phyloP scores from a whole-genome alignment of 2,888 invertebrate genomes.

The Zaprionus obscuricornis region DNA sequence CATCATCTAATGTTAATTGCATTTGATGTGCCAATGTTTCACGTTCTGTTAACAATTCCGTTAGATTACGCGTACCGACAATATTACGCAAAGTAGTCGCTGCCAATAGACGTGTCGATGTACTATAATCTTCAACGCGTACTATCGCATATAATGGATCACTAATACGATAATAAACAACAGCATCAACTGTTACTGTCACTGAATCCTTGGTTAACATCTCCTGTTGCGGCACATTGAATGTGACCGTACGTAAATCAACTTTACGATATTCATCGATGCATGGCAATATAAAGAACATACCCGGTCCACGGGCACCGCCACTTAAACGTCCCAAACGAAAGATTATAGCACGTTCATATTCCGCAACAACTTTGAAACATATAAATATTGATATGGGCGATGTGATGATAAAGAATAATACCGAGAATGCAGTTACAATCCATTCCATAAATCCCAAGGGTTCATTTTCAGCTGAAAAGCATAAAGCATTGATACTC shows the following conservation, averaged over 20 bases:
- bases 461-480: slow-evolving; percentile 85
- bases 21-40: slow-evolving; percentile 96
- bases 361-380: slow-evolving; percentile 94
- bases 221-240: slow-evolving; percentile 98
- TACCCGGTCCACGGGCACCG: slow-evolving; percentile 88
- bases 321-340: slow-evolving; percentile 89
- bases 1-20: slow-evolving; percentile 89
- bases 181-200: slow-evolving; percentile 96
- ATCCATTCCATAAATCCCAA: slow-evolving; percentile 89
- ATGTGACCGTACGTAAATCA: slow-evolving; percentile 96
- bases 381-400: slow-evolving; percentile 93
- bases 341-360: slow-evolving; percentile 95
- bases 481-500: not conserved
- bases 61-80: slow-evolving; percentile 94
- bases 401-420: slow-evolving; percentile 90
- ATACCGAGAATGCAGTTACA: slow-evolving; percentile 88
- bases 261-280: slow-evolving; percentile 96
- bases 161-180: slow-evolving; percentile 92
- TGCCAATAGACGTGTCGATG: slow-evolving; percentile 91
- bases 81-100: slow-evolving; percentile 95
- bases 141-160: slow-evolving; percentile 91
- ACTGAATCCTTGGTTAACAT: slow-evolving; percentile 97
- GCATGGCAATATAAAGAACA: slow-evolving; percentile 97
- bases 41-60: slow-evolving; percentile 95
- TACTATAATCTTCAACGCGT: slow-evolving; percentile 90